Percentiles rank a stretch among this genome's conserved stretches.
phyloP scores from a whole-genome alignment of 2,113 vertebrate species.

The Numida meleagris region DNA sequence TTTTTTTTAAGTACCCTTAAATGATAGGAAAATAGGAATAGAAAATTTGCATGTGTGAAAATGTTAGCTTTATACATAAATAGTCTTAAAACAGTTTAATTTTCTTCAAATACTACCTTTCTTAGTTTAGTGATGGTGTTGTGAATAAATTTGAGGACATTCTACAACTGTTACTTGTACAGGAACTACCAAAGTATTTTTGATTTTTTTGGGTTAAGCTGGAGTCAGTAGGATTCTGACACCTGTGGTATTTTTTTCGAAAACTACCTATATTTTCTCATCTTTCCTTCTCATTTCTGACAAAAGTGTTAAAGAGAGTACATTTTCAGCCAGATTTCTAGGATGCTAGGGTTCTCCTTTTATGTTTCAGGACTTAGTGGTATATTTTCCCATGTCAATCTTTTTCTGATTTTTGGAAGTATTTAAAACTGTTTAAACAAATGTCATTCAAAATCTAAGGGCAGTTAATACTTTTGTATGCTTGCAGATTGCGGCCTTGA shows the following conservation, averaged over 20 bases:
- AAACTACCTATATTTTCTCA: background rate
- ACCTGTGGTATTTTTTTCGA: background rate
- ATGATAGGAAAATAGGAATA: background rate
- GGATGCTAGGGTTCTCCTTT: background rate
- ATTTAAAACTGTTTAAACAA: background rate
- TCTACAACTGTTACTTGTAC: background rate
- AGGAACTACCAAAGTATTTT: background rate
- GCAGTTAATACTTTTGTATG: background rate
- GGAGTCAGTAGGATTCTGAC: background rate
- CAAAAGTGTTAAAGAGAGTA: background rate
- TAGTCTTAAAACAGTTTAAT: background rate
- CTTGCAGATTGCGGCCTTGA: conserved; percentile 84
- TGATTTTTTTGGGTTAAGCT: background rate
- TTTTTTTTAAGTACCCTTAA: background rate
- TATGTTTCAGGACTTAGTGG: background rate
- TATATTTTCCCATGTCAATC: background rate
- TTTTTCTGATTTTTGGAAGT: background rate
- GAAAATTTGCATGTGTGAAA: background rate
- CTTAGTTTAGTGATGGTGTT: background rate
- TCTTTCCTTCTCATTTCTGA: background rate
- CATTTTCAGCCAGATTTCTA: background rate
- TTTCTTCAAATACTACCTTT: background rate
- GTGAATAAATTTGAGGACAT: background rate
- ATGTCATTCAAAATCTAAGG: background rate
- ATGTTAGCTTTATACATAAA: background rate